Conservation (phyloP, 2,113 vertebrate genomes). For the Tenebrosternarchus preto region DNA sequence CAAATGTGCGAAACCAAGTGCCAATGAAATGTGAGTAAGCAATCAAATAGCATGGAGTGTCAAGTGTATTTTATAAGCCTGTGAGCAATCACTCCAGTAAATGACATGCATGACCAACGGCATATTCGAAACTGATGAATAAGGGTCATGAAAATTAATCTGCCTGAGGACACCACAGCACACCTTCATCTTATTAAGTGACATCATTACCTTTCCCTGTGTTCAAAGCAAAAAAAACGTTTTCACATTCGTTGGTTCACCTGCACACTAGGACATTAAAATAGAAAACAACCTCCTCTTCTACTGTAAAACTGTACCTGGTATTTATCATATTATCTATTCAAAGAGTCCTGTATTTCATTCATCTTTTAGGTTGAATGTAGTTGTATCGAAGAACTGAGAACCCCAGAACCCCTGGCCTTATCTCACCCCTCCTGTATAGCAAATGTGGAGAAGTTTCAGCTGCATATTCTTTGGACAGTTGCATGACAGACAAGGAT, state of each 20-base stretch:
- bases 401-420: neutral
- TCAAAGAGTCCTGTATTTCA: no score
- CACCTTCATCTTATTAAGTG: neutral
- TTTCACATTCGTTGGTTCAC: neutral
- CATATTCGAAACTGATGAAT: neutral
- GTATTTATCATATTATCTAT: neutral
- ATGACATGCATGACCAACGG: neutral
- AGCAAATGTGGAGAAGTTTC: neutral
- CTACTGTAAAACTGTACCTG: neutral
- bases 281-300: no score
- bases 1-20: neutral
- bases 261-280: no score
- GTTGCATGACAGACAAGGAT: neutral
- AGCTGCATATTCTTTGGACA: neutral
- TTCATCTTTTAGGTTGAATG: no score
- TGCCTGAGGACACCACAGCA: neutral
- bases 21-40: neutral
- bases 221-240: neutral
- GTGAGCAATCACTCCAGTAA: neutral
- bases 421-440: neutral
- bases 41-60: neutral
- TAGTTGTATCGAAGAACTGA: neutral
- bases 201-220: neutral
- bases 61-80: neutral
- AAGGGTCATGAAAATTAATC: neutral